Base-by-base conservation (phyloP, 2,113 vertebrate species). In the Meles meles region DNA sequence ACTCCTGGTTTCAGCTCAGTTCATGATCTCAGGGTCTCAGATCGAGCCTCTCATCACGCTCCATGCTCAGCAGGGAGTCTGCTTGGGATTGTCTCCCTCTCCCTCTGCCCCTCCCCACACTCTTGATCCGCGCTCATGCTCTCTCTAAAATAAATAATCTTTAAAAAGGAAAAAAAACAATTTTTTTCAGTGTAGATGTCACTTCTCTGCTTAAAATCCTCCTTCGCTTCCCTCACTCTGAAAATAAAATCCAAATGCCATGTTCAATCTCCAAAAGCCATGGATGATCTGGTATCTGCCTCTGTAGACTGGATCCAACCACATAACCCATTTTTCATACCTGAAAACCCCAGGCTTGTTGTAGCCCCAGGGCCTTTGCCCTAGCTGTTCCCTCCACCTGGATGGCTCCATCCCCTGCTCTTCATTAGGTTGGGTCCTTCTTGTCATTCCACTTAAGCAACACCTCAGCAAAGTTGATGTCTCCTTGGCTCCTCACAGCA, bases 231-330 rank as follows among this genome's bases (percentile, higher is more conserved):
- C 25, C 59, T 57, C 52, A 61, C 9, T 20, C 6, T 47, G 25
- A 76, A 90, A 95, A 87, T 67, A 55, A 76, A 87, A 95, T 47
- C 74, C 81, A 82, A 69, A 86, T 52, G 44, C 85, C 81, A 47
- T 3, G 21, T 42, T 76, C 23, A 67, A 7, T 49, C 65, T 59
- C 1, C 1, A 49, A 85, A 93, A 74, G n/a, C 61, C 25, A 8
- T 49, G 27, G 6, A 3, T 39, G 81, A 44, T 14, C 55, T n/a
- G 72, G n/a, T 63, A 21, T 69, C 67, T 84, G 49, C n/a, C 55
- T 49, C 44, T 18, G 1, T 2, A 61, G 52, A 34, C 67, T 7
- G 9, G 0, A 0, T 52, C 27, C 49, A 86, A 74, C n/a, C 29
- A 34, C 18, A 18, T 9, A 11, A 67, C 7, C 49, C 69, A 34